Base-by-base conservation (phyloP, 2,888 invertebrate species). In the Myopa tessellatipennis region DNA sequence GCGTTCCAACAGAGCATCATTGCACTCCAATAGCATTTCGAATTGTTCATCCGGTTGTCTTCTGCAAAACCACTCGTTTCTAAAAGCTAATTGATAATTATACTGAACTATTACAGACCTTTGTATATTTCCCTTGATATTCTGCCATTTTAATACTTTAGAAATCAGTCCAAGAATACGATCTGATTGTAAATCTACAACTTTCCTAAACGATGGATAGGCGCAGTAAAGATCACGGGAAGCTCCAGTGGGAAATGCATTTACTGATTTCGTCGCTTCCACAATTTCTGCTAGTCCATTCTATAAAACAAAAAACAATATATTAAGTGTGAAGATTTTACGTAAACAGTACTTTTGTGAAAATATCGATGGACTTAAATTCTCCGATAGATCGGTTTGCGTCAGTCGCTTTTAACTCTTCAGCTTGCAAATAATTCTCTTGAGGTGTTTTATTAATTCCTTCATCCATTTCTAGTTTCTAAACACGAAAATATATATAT, bases 1-100 rank as follows among this genome's bases (percentile, higher is more conserved):
- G 85, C 93, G 92, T 86, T 98, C 97, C 71, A 97, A 90, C 79
- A 97, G 91, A 69, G 92, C 91, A 89, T 98, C 97, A 90, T 96
- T 97, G 16, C 93, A 93, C 84, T 97, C 96, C 40, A 94, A 90
- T 14, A 98, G 86, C 83, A 95, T 91, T 80, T 97, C 97, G 83
- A 93, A 92, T 85, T 93, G 92, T 81, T 94, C 93, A 72, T 94
- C 93, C 1, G 90, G 82, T 77, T 92, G 91, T 38, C 92, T 88
- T 52, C 89, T 89, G 70, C 5, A 74, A 67, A 65, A 71, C 36
- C 50, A 63, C 4, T 34, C 14, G 12, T 36, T 3, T 14, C 38
- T 52, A 60, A 26, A 76, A 18, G 2, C 8, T 68, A 63, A 65
- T 68, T 69, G 55, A 40, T 36, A n/a, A 36, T 60, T 18, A 10